Evolutionary conservation across 1,140 invertebrate genomes (phyloP), one percentile per base, ranked within the genome.

Genomic region (Hylaeus anthracinus): DNA sequence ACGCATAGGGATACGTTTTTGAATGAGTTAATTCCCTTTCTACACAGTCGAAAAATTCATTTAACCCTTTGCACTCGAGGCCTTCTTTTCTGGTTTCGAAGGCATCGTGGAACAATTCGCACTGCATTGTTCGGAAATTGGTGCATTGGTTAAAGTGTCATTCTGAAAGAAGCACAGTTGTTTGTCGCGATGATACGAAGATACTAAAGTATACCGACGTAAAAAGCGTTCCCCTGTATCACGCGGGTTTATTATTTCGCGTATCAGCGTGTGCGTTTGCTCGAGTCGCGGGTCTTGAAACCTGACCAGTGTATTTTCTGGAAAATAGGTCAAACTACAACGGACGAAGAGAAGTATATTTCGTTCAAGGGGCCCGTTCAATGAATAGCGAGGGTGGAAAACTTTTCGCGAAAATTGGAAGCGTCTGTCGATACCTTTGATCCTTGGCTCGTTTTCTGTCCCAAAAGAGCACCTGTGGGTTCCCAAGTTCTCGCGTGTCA

Each of bases 241-340:
- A 8, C 45, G n/a, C 43, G 0, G 15, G 55, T 77, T 77, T 77
- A 77, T 77, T 70, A 60, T 60, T 37, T 70, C 45, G 67, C 55
- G 67, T 58, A 55, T 26, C 26, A 3, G 8, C 53, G 48, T 64
- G 51, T 39, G 70, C 70, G 51, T 64, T 63, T 72, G 76, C 69
- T 79, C 69, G 76, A 72, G 9, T 45, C 51, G 4, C 51, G 41
- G 9, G 39, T 72, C 60, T 63, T 53, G 69, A 55, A 79, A 26
- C 51, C 41, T 55, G 60, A 63, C 41, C 69, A 26, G 48, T 64
- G 48, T 56, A 48, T 65, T 45, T 41, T 65, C 51, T 73, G 41
- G n/a, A 56, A 79, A 79, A 14, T 73, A 55, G 71, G 77, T 58
- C 61, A 64, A 55, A 51, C 70, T 63, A 41, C 61, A 58, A 72